Percentiles rank a stretch among this genome's conserved stretches.
These are phyloP conservation scores for Digitonthophagus gazella DNA, from an alignment of 2,888 invertebrate species.

Conservation along the genomic window DNA sequence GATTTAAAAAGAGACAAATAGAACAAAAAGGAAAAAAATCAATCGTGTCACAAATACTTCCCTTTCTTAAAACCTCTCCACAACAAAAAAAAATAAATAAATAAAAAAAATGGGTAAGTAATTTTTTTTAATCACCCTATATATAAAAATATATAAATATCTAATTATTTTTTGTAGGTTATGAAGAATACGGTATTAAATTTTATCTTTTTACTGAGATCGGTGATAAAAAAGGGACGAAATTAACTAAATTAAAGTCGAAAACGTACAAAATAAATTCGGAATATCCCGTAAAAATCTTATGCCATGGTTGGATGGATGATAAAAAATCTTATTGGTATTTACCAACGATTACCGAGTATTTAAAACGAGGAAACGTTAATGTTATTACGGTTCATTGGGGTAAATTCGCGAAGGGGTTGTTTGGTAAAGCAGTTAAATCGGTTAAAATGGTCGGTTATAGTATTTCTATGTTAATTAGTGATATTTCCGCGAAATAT, in stretches of 20 bases:
- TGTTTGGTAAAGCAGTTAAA: slow-evolving; percentile 17
- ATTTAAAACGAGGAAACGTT: slow-evolving; percentile 21
- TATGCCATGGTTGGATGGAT: slow-evolving; percentile 31
- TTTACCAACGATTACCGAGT: slow-evolving; percentile 26
- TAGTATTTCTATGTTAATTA: slow-evolving; percentile 35
- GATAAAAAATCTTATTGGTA: slow-evolving; percentile 28
- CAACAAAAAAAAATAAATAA: no score
- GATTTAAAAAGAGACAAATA: no score
- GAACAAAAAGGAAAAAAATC: no score
- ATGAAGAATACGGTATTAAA: background rate
- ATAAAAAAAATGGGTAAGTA: no score
- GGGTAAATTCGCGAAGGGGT: slow-evolving; percentile 23
- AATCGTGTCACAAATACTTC: no score
- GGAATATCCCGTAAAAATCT: slow-evolving; percentile 25
- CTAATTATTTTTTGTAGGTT: background rate
- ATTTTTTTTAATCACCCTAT: background rate
- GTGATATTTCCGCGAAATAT: slow-evolving; percentile 24
- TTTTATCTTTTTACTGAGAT: background rate
- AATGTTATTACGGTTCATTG: slow-evolving; percentile 25
- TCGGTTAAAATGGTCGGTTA: slow-evolving; percentile 40
- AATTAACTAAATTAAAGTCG: background rate
- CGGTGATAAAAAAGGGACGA: background rate
- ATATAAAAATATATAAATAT: background rate
- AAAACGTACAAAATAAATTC: slow-evolving; percentile 14
- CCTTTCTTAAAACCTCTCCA: no score